These are phyloP conservation scores for Myiothlypis coronata DNA, from an alignment of 2,797 vertebrate genomes.

Conservation along the genomic window DNA sequence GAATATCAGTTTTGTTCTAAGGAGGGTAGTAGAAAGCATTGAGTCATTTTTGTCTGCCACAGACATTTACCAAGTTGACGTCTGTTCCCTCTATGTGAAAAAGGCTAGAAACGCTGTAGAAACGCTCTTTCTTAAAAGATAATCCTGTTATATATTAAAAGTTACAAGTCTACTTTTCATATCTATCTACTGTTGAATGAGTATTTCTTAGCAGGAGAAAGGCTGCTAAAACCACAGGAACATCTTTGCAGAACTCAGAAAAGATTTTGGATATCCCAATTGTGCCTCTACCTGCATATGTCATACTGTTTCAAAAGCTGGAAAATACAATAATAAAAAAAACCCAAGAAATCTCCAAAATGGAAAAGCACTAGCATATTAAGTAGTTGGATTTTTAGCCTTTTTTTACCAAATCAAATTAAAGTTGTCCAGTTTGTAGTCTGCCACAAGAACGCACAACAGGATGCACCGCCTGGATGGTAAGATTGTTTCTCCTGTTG, in stretches of 20 bases:
- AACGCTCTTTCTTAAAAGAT: background rate
- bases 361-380: background rate
- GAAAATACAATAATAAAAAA: background rate
- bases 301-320: background rate
- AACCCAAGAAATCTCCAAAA: background rate
- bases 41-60: background rate
- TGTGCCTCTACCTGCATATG: background rate
- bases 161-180: background rate
- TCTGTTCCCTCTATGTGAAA: background rate
- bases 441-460: background rate
- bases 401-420: background rate
- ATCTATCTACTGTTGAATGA: background rate
- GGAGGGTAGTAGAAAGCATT: background rate
- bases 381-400: background rate
- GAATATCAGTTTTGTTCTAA: background rate
- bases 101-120: background rate
- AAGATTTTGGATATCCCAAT: background rate
- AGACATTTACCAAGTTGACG: background rate
- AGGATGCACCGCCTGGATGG: background rate
- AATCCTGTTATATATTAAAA: background rate
- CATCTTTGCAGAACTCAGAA: background rate
- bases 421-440: background rate
- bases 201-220: background rate
- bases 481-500: background rate
- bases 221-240: background rate